phyloP scores from a whole-genome alignment of 2,888 invertebrate species.

The Synanthedon formicaeformis region DNA sequence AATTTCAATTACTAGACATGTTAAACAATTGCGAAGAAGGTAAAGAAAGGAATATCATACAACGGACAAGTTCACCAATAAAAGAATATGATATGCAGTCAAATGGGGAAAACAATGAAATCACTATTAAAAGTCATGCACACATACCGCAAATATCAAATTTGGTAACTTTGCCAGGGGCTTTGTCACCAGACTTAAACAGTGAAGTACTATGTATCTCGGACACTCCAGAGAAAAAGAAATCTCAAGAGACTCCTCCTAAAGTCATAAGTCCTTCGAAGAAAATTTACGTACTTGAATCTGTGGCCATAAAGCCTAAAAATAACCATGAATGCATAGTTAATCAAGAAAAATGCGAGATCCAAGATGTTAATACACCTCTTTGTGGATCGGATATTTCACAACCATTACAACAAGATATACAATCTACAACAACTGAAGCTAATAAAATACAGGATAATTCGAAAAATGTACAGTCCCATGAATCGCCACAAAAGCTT shows the following conservation, averaged over 20 bases:
- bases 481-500: neutral
- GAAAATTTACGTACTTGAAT: constrained; percentile 45
- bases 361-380: neutral
- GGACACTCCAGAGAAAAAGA: neutral
- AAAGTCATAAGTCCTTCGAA: constrained; percentile 35
- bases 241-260: constrained; percentile 10
- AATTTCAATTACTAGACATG: constrained; percentile 34
- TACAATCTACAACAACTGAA: neutral
- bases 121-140: neutral
- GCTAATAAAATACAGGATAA: neutral
- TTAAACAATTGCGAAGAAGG: constrained; percentile 35
- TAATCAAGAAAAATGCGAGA: neutral
- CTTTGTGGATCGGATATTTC: neutral
- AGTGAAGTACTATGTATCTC: constrained; percentile 26
- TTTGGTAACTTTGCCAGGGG: constrained; percentile 10
- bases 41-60: constrained; percentile 12
- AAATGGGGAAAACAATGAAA: neutral
- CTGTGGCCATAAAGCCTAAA: constrained; percentile 35
- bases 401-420: neutral
- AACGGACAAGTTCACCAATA: neutral
- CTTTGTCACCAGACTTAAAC: constrained; percentile 26
- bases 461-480: neutral
- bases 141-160: neutral
- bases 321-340: neutral
- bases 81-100: neutral